Base-by-base conservation (phyloP, 2,113 vertebrate species). In the Lathamus discolor region DNA sequence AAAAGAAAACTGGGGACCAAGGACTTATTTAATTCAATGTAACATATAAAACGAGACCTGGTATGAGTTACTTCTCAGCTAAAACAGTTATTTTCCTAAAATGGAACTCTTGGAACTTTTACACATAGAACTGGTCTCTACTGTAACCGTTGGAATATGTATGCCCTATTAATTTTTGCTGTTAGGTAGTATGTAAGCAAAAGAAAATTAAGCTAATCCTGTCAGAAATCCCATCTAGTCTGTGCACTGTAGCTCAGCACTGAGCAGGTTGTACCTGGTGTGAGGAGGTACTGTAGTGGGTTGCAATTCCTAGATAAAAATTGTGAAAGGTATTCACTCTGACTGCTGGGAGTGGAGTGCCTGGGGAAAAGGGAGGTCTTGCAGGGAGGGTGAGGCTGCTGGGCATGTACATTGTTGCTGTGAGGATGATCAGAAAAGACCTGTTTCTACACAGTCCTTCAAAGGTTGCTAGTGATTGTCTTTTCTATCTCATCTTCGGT, bases 321-420 rank as follows among this genome's bases (percentile, higher is more conserved):
- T 3, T 23, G 24, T 48, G 44, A 62, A 52, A 55, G 31, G 17
- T 67, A 1, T 35, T 72, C 18, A 17, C 28, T 13, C 6, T 69
- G 13, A 17, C 28, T 46, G n/a, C n/a, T 67, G 17, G 9, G 33
- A 35, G 57, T 59, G 35, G 6, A 55, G 25, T 20, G 39, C 10
- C 27, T 75, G 43, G 57, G 4, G 4, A 23, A 48, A 64, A 8
- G 24, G 24, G 28, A 63, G 24, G 13, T 31, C 22, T 64, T 46
- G 27, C 6, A 29, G 22, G 0, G 2, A 43, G 22, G 11, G 17
- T 0, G 1, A 75, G 27, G 35, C 43, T 75, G n/a, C 25, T 39
- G 61, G 19, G 68, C 52, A 29, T 7, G 13, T n/a, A 11, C 4
- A 0, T 10, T 52, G 13, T 28, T 68, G 49, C 44, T 78, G 33